A percentile compares a stretch with the other conserved stretches of the same genome.
These are phyloP conservation scores for Pyrrhosoma nymphula DNA, from an alignment of 2,888 invertebrate species.

Conservation along the genomic window DNA sequence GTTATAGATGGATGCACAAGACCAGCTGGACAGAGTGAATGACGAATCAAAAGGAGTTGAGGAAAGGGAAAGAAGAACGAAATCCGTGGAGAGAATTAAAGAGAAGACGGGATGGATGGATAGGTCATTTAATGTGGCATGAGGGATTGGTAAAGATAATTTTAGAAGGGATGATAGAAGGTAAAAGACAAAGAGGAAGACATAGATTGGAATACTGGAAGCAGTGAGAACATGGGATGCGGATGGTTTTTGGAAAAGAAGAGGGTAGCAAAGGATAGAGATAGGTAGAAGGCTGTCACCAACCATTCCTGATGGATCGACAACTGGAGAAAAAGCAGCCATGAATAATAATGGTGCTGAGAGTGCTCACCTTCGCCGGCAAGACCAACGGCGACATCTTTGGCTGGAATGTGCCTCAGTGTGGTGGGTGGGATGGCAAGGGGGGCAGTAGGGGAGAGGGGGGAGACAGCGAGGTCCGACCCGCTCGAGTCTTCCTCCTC, in stretches of 20 bases:
- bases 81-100: neutral
- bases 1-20: too few species aligned
- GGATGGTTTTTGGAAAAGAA: neutral
- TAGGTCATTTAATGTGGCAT: neutral
- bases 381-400: slow-evolving; percentile 42
- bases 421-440: slow-evolving; percentile 4
- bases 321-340: too few species aligned
- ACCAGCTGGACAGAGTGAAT: too few species aligned
- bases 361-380: slow-evolving; percentile 25
- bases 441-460: slow-evolving; percentile 75
- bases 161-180: neutral
- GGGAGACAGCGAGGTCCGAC: slow-evolving; percentile 76
- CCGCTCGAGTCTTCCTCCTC: slow-evolving; percentile 58
- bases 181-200: neutral
- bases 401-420: slow-evolving; percentile 48
- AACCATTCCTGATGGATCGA: too few species aligned
- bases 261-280: neutral
- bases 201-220: neutral
- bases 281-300: neutral
- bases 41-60: neutral
- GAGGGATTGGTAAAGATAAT: neutral
- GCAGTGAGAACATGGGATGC: neutral
- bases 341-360: too few species aligned
- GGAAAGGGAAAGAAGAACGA: neutral
- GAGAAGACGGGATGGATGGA: neutral